These are phyloP conservation scores for Heliconius ethilla DNA, from an alignment of 2,888 invertebrate species.

Conservation along the genomic window DNA sequence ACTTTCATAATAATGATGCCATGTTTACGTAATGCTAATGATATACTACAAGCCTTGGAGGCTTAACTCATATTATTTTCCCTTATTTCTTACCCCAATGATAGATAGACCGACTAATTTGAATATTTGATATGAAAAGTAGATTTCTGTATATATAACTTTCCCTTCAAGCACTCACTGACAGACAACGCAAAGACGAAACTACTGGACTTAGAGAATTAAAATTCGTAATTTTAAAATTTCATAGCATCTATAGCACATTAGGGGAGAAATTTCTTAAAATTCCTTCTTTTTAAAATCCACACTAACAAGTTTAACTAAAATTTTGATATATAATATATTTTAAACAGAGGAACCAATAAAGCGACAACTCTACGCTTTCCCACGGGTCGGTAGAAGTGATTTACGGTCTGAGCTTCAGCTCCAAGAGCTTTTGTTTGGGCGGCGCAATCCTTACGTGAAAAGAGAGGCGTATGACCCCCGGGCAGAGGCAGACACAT, in stretches of 20 bases:
- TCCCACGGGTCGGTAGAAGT: slow-evolving; percentile 71
- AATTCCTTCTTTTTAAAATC: background rate
- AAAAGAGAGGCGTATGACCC: slow-evolving; percentile 44
- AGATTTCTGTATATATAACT: too few relatives aligned
- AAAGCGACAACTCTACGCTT: slow-evolving; percentile 70
- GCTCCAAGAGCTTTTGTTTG: slow-evolving; percentile 48
- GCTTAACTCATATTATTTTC: background rate
- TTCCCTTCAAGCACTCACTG: too few relatives aligned
- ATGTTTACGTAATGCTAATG: background rate
- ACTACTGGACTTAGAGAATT: background rate
- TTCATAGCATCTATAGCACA: too few relatives aligned
- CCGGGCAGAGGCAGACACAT: slow-evolving; percentile 47
- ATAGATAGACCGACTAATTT: background rate
- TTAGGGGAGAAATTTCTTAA: background rate
- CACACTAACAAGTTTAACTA: background rate
- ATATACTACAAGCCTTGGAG: background rate
- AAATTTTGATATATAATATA: background rate
- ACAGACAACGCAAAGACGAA: background rate
- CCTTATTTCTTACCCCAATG: background rate
- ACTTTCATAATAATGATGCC: background rate
- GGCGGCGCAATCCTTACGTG: slow-evolving; percentile 44
- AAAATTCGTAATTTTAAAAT: too few relatives aligned
- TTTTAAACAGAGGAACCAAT: slow-evolving; percentile 49
- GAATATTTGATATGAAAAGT: background rate
- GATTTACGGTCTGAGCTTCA: slow-evolving; percentile 46